These are phyloP conservation scores for Lampris incognitus DNA, from an alignment of 2,113 vertebrate species.

Conservation along the genomic window DNA sequence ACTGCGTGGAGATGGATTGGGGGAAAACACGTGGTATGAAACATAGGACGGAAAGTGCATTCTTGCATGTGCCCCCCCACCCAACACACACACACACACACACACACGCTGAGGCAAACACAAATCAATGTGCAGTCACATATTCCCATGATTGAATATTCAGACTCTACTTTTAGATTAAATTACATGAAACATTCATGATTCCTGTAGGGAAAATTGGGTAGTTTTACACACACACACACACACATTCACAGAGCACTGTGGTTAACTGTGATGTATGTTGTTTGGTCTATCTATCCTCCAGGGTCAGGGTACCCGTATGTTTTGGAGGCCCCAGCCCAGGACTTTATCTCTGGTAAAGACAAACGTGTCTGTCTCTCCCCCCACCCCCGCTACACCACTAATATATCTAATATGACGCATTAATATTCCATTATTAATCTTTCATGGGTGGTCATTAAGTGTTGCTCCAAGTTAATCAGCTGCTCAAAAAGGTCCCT, in stretches of 20 bases:
- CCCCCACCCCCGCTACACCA: slow-evolving; percentile 22
- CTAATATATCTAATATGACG: slow-evolving; percentile 37
- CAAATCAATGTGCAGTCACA: too few relatives aligned
- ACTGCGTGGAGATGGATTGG: slow-evolving; percentile 9
- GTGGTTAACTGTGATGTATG: slow-evolving; percentile 63
- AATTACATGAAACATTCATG: too few relatives aligned
- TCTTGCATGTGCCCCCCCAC: too few relatives aligned
- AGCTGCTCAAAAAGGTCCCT: background rate
- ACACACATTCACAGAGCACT: slow-evolving; percentile 4
- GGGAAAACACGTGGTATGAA: background rate
- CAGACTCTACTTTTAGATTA: too few relatives aligned
- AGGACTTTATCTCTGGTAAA: slow-evolving; percentile 82
- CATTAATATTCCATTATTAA: slow-evolving; percentile 56
- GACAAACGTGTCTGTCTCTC: slow-evolving; percentile 11
- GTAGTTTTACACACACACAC: background rate
- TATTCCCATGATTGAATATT: too few relatives aligned
- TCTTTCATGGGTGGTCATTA: slow-evolving; percentile 41
- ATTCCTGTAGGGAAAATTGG: background rate
- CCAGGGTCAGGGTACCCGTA: slow-evolving; percentile 83
- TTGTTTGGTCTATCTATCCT: slow-evolving; percentile 76
- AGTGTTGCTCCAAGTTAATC: slow-evolving; percentile 23
- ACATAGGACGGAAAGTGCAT: too few relatives aligned
- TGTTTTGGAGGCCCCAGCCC: slow-evolving; percentile 75
- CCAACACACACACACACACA: too few relatives aligned
- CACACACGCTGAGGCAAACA: too few relatives aligned